Base-by-base conservation (phyloP, 2,113 vertebrate genomes). In the Oreochromis aureus region DNA sequence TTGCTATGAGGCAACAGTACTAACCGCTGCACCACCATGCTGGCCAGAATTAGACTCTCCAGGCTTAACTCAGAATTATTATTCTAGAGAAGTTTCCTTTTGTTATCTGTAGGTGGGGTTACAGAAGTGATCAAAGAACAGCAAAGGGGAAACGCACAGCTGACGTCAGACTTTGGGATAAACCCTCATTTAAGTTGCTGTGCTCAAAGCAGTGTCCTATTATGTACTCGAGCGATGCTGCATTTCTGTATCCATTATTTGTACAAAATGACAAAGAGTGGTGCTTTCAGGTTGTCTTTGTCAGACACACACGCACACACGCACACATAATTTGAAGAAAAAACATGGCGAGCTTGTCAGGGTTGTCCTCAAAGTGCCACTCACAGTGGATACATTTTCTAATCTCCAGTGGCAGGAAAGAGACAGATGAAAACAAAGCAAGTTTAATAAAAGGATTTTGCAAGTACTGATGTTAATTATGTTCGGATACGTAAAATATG, bases 351-450 rank as follows among this genome's bases (percentile, higher is more conserved):
- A 56, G 96, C 96, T 83, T 97, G 97, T 93, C 87, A 86, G 96
- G 90, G 58, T 97, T 97, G 95, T 98, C 97, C 56, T 97, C 95
- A 91, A 97, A 98, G 87, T 97, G 96, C 97, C 98, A 97, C 89
- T 98, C 96, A 91, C 96, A 96, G 24, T 97, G 96, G 84, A 97
- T 94, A 85, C 96, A 97, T 82, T 97, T 96, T 93, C 96, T 97
- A 88, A 98, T 95, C 88, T 97, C 96, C 97, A 97, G 92, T 66
- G 39, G 51, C 66, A 87, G 46, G 56, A 87, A 84, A 53, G 87
- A 79, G 73, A 16, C 81, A 30, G 41, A 66, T 30, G 36, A 61
- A 87, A 81, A 85, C 81, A 93, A 81, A 86, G 32, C 12, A 69
- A n/a, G 82, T 71, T 61, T 66, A 48, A 54, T 55, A 32, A 87